These are phyloP conservation scores for Girardinichthys multiradiatus DNA, from an alignment of 2,113 vertebrate genomes.

Conservation along the genomic window DNA sequence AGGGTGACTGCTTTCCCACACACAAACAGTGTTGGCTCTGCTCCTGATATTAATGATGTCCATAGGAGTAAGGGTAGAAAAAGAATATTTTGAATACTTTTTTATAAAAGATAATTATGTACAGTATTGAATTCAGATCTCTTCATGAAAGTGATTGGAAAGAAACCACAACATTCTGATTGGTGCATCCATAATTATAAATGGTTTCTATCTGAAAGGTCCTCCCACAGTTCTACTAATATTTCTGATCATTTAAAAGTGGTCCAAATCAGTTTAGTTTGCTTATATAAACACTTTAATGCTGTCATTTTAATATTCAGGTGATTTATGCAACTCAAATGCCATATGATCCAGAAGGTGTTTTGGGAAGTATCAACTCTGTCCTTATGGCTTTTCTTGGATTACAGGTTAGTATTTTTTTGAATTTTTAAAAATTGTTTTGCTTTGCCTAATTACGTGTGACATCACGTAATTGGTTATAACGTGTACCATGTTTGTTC, in stretches of 20 bases:
- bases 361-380: constrained; percentile 78
- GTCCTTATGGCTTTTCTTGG: constrained; percentile 75
- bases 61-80: too few relatives aligned
- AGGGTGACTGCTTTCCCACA: too few relatives aligned
- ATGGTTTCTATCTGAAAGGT: not conserved
- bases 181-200: not conserved
- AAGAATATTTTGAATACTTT: too few relatives aligned
- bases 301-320: constrained; percentile 42
- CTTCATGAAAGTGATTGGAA: not conserved
- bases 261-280: not conserved
- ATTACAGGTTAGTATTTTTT: constrained; percentile 66
- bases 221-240: not conserved
- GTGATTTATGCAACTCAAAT: constrained; percentile 65
- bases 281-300: not conserved
- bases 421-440: not conserved
- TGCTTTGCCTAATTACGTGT: too few relatives aligned
- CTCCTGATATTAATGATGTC: too few relatives aligned
- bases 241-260: not conserved
- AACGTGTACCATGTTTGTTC: constrained; percentile 24
- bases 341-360: constrained; percentile 74
- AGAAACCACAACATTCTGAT: not conserved
- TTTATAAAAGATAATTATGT: too few relatives aligned
- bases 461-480: not conserved
- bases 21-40: too few relatives aligned
- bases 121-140: too few relatives aligned